Evolutionary conservation across 2,113 vertebrate species (phyloP), one percentile per base, ranked within the genome.

Genomic region (Phocoena sinus): DNA sequence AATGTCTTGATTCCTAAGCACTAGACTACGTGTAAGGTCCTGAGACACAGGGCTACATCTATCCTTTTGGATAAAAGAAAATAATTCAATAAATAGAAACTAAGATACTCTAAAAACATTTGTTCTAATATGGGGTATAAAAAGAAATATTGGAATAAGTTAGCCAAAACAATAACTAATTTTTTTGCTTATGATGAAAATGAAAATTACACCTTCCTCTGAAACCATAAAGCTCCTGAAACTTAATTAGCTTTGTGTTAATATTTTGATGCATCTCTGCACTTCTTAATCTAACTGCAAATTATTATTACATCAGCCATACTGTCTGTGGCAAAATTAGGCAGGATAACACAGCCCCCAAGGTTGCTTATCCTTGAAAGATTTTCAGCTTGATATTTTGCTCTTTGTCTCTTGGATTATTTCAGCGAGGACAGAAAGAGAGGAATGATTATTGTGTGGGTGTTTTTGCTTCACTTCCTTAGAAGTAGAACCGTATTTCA

Each of bases 241-340:
- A 93, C 67, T 93, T 97, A 96, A 97, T 96, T 96, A 94, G 86
- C 38, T 97, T 77, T 94, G 76, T 93, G 81, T 91, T 97, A 97
- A 93, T 95, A 95, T 97, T 97, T 93, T 97, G 91, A 93, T 96
- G 89, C 73, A 95, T 94, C 53, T 96, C 85, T 97, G 50, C 53
- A 96, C 82, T 97, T 98, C 56, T 89, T 94, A 95, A 96, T 92
- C 15, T 63, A 97, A 95, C 68, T 93, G 82, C 36, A 93, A 97
- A 95, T 95, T 97, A 96, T 79, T 95, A 93, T 93, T 95, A 91
- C n/a, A 96, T 67, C 67, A 96, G 33, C 60, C 67, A 95, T 89
- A 94, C 93, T 93, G 47, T 86, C 74, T 96, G 56, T 90, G 71
- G 73, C 68, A 98, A 97, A 94, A 96, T 93, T 28, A 97, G 44